Conservation (phyloP, 2,113 vertebrate species). For the Tylochromis polylepis region DNA sequence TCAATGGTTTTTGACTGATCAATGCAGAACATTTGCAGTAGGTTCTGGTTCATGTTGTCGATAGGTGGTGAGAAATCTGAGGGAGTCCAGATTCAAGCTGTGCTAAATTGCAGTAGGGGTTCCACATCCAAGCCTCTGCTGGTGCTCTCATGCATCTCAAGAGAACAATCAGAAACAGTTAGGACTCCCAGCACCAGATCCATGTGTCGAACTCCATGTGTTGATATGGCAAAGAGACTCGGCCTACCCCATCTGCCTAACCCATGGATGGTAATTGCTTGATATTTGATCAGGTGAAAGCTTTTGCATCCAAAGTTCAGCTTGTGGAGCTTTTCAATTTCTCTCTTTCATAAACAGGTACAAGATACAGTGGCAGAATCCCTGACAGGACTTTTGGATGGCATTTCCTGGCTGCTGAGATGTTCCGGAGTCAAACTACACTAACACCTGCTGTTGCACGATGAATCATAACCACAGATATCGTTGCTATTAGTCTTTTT, state of each 20-base stretch:
- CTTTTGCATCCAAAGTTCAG: not conserved
- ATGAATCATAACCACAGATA: not conserved
- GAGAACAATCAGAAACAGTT: constrained; percentile 17
- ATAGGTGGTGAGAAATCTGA: constrained; percentile 74
- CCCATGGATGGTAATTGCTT: constrained; percentile 86
- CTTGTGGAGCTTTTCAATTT: not conserved
- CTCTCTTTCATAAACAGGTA: constrained; percentile 60
- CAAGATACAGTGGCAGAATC: constrained; percentile 84
- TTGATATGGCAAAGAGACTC: constrained; percentile 85
- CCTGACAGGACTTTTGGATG: constrained; percentile 81
- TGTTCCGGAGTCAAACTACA: constrained; percentile 74
- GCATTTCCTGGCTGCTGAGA: constrained; percentile 87
- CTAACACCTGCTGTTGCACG: not conserved
- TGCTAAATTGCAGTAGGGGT: constrained; percentile 75
- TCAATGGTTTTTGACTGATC: not conserved
- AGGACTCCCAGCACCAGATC: not conserved
- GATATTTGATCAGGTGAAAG: not conserved
- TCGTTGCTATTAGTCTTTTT: not conserved
- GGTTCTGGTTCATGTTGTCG: not conserved
- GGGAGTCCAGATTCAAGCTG: constrained; percentile 78
- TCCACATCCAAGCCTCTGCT: constrained; percentile 79
- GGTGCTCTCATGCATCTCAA: constrained; percentile 85
- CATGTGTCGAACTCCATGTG: constrained; percentile 74
- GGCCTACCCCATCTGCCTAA: constrained; percentile 73
- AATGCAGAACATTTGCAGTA: not conserved